Percentiles rank a stretch among this genome's conserved stretches.
Evolutionary conservation across 1,140 invertebrate species (phyloP).

Genomic region (Galleria mellonella): DNA sequence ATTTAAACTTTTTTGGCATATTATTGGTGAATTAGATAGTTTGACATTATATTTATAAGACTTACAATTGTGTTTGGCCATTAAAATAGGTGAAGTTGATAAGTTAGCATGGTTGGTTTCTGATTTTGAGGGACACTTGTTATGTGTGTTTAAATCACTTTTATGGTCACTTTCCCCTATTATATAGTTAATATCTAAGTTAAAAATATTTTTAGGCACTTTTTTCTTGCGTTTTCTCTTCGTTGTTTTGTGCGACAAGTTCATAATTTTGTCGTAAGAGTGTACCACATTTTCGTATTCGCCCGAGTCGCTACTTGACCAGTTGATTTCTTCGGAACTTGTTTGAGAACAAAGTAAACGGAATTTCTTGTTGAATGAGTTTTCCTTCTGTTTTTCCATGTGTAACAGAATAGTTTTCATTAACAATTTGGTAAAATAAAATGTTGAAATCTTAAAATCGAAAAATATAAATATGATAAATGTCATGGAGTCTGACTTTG

Average conservation of each 20-base stretch:
- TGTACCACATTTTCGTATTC: conserved; percentile 31
- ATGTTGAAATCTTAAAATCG: no score
- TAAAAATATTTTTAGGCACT: conserved; percentile 30
- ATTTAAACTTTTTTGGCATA: not conserved
- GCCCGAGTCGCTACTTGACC: conserved; percentile 49
- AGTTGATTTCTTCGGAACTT: conserved; percentile 41
- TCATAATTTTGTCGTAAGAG: conserved; percentile 10
- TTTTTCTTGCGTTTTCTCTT: conserved; percentile 51
- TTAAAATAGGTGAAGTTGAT: conserved; percentile 27
- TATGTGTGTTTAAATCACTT: not conserved
- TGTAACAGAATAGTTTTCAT: no score
- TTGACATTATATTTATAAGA: not conserved
- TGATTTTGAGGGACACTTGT: no score
- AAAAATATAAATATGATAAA: no score
- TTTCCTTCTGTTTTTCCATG: conserved; percentile 40
- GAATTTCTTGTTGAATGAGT: conserved; percentile 31
- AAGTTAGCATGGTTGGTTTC: no score
- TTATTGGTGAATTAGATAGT: conserved; percentile 5
- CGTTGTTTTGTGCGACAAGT: conserved; percentile 5
- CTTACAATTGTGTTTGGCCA: not conserved
- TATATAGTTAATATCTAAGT: conserved; percentile 36
- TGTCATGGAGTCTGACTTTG: no score
- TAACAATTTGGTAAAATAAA: no score
- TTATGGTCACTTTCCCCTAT: conserved; percentile 9
- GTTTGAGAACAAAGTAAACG: conserved; percentile 44